Evolutionary conservation across 2,797 vertebrate species (phyloP), one percentile per base, ranked within the genome.

Genomic region (Gymnothorax javanicus): DNA sequence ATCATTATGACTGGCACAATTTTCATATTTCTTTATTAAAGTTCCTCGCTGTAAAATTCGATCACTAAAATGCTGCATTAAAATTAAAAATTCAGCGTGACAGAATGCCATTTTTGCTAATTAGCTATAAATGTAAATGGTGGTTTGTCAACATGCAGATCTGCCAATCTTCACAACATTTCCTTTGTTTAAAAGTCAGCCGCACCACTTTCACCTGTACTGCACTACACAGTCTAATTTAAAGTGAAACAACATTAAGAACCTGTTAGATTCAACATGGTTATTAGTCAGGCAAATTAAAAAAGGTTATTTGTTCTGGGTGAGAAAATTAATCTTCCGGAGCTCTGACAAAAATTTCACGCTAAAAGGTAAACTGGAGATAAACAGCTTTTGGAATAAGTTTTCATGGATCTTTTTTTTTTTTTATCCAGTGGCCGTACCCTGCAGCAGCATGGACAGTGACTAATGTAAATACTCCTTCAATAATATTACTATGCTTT

Each of bases 31-130:
- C 87, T 93, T 92, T 91, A 88, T 91, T 89, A 73, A 85, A 85
- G 83, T 90, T 88, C 85, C 87, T 84, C 25, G 73, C 64, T 83
- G 50, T 85, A 86, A 88, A 85, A 83, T 88, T 23, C 6, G 12
- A 60, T 87, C 33, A 73, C 92, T 91, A 94, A 93, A 92, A 93
- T 93, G 90, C 91, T 91, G 91, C 89, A 93, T 85, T 81, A 92
- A 88, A 91, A 91, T 73, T 89, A 89, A 91, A 33, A 59, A 69
- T 89, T 88, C 90, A 89, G 87, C 90, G 89, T 88, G 86, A 87
- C 57, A 89, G 91, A 89, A 93, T 91, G 88, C 92, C 94, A 93
- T 95, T 93, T 92, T 89, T 90, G 86, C 89, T 92, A 93, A 93
- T 91, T 93, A 90, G 25, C 89, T 89, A 87, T 91, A 93, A 91